These are phyloP conservation scores for Pygoscelis antarcticus DNA, from an alignment of 2,113 vertebrate genomes.

Conservation along the genomic window DNA sequence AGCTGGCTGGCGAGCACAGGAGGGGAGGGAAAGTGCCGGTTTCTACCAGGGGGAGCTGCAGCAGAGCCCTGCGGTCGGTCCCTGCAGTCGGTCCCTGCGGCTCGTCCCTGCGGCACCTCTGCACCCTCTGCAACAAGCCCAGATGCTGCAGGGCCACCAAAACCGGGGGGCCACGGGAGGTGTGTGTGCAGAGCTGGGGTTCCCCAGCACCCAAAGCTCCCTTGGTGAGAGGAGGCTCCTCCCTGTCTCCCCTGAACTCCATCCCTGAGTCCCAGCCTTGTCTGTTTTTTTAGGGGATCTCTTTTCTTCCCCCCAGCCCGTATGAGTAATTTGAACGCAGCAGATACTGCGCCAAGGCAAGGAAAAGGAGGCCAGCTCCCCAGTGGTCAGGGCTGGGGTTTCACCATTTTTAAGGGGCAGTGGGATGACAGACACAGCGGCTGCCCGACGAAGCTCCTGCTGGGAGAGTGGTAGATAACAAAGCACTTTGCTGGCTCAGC, in stretches of 20 bases:
- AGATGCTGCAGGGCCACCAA: background rate
- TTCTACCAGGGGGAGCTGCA: background rate
- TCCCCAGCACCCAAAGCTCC: background rate
- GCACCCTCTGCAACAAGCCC: background rate
- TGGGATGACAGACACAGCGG: accelerated
- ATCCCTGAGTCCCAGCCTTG: background rate
- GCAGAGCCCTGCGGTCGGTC: background rate
- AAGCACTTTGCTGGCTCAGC: background rate
- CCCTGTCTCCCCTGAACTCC: background rate
- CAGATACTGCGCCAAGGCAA: background rate
- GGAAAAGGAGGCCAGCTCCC: background rate
- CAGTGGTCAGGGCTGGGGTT: background rate
- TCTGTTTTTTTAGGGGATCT: background rate
- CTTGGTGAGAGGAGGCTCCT: background rate
- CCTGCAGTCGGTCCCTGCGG: background rate
- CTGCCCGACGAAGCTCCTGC: background rate
- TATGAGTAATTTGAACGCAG: background rate
- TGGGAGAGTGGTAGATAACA: background rate
- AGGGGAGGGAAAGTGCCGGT: background rate
- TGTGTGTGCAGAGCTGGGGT: background rate
- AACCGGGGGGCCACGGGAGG: background rate
- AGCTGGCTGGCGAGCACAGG: background rate
- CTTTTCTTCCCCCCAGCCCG: background rate
- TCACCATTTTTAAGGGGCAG: background rate
- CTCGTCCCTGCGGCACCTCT: background rate